phyloP scores from a whole-genome alignment of 2,888 invertebrate species.

The Thecocarcelia acutangulata region DNA sequence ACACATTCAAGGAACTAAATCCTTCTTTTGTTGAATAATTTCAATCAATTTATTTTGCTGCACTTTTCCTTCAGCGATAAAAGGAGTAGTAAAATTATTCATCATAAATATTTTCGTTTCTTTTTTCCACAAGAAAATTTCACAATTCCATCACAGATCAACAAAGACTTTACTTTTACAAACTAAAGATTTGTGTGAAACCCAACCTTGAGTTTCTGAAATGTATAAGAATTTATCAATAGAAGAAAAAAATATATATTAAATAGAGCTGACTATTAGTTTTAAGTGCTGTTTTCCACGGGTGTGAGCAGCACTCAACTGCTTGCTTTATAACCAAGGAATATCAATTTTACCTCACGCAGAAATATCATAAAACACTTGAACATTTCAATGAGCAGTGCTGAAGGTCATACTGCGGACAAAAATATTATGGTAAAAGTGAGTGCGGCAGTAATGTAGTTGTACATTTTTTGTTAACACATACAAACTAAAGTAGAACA shows the following conservation, averaged over 20 bases:
- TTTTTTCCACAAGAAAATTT: conserved; percentile 51
- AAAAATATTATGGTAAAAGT: conserved; percentile 12
- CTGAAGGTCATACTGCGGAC: conserved; percentile 41
- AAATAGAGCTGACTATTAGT: conserved; percentile 51
- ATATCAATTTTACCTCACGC: conserved; percentile 66
- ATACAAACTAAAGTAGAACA: not conserved
- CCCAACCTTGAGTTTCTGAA: conserved; percentile 33
- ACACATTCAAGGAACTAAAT: conserved; percentile 27
- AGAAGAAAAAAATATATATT: not conserved
- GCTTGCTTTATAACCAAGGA: conserved; percentile 57
- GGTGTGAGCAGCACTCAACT: conserved; percentile 19
- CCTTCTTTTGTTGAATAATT: conserved; percentile 38
- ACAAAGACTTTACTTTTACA: conserved; percentile 11
- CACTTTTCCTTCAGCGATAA: conserved; percentile 25
- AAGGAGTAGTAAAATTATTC: conserved; percentile 39
- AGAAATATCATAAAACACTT: conserved; percentile 65
- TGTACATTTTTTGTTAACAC: not conserved
- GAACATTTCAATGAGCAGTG: conserved; percentile 58
- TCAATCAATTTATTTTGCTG: conserved; percentile 53
- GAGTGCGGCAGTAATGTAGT: conserved; percentile 7
- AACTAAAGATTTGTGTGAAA: conserved; percentile 50
- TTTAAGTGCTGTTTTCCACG: conserved; percentile 20
- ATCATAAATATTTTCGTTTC: conserved; percentile 59
- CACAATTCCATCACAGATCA: too few species aligned
- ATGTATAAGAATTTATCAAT: conserved; percentile 33